Evolutionary conservation across 2,797 vertebrate genomes (phyloP).

Genomic region (Esox lucius): DNA sequence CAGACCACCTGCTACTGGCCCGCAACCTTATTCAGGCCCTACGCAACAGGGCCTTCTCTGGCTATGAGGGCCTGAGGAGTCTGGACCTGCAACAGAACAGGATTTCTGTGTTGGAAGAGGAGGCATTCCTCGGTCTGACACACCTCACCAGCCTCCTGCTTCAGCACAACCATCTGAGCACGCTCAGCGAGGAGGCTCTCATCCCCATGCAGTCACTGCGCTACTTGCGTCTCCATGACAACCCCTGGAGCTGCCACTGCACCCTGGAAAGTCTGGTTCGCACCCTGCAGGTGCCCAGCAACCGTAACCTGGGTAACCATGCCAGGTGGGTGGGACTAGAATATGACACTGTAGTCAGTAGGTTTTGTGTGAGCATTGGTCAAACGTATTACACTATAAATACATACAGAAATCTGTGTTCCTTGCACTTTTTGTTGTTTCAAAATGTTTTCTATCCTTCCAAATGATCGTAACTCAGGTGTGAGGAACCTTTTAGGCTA

Average conservation of each 20-base stretch:
- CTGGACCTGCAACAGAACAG: slow-evolving; percentile 95
- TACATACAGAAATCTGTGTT: neutral
- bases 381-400: slow-evolving; percentile 4
- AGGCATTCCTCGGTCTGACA: slow-evolving; percentile 85
- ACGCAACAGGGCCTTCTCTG: slow-evolving; percentile 82
- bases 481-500: slow-evolving; percentile 76
- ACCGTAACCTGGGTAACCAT: slow-evolving; percentile 89
- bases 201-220: slow-evolving; percentile 82
- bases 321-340: slow-evolving; percentile 71
- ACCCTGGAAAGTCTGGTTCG: slow-evolving; percentile 86
- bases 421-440: neutral
- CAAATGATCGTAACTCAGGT: slow-evolving; percentile 54
- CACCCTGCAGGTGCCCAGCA: slow-evolving; percentile 90
- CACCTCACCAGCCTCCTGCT: slow-evolving; percentile 88
- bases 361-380: neutral
- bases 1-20: slow-evolving; percentile 88
- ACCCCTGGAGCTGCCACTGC: slow-evolving; percentile 92
- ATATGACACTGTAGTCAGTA: neutral
- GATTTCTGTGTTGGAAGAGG: slow-evolving; percentile 84
- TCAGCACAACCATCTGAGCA: slow-evolving; percentile 89
- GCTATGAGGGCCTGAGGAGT: slow-evolving; percentile 81
- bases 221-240: slow-evolving; percentile 89
- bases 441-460: neutral
- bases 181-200: slow-evolving; percentile 85
- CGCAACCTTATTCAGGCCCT: slow-evolving; percentile 86